Percentiles rank a stretch among this genome's conserved stretches.
phyloP scores from a whole-genome alignment of 2,113 vertebrate species.

The Sylvietta virens region DNA sequence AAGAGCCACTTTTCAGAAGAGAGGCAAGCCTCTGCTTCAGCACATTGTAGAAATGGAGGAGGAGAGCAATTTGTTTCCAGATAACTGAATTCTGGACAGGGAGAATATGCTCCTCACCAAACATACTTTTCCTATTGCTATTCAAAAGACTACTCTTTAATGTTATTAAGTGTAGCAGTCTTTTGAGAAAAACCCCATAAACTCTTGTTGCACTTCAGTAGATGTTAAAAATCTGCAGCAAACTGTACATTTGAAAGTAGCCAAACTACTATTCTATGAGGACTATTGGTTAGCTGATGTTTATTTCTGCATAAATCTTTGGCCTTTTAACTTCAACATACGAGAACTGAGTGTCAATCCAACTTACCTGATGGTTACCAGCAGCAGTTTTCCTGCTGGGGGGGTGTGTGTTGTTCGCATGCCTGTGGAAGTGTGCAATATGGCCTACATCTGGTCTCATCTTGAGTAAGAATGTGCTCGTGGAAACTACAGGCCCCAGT shows the following conservation, averaged over 20 bases:
- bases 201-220: not conserved
- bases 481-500: slow-evolving; percentile 67
- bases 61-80: slow-evolving; percentile 4
- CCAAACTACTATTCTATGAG: not conserved
- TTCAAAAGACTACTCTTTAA: not conserved
- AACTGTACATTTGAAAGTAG: not conserved
- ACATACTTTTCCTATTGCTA: not conserved
- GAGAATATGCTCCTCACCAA: not conserved
- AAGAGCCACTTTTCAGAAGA: slow-evolving; percentile 9
- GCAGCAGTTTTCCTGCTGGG: fast-evolving
- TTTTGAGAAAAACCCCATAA: not conserved
- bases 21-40: not conserved
- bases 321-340: not conserved
- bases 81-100: not conserved
- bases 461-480: not conserved
- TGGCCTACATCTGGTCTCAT: slow-evolving; percentile 34
- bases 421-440: not conserved
- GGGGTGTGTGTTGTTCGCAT: not conserved
- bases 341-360: fast-evolving
- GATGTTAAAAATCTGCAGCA: not conserved
- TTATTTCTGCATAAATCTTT: not conserved
- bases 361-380: not conserved
- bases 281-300: not conserved
- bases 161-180: not conserved
- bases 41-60: not conserved